These are phyloP conservation scores for Cataglyphis hispanica DNA, from an alignment of 1,140 invertebrate species.

Conservation along the genomic window DNA sequence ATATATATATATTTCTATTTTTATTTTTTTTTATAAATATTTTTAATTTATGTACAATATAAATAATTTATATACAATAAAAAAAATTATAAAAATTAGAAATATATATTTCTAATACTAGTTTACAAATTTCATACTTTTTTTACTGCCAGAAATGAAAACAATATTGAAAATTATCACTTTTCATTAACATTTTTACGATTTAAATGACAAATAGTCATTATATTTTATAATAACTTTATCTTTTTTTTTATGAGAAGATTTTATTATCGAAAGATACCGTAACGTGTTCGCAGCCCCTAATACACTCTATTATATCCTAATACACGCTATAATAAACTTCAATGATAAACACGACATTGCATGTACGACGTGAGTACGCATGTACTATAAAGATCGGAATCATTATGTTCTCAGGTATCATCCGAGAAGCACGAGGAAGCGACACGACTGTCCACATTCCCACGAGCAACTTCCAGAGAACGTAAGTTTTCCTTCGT, in stretches of 20 bases:
- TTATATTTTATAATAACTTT: too few species aligned
- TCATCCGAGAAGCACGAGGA: conserved; percentile 23
- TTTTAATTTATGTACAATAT: too few species aligned
- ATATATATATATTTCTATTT: too few species aligned
- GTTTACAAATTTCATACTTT: too few species aligned
- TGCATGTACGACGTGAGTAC: conserved; percentile 30
- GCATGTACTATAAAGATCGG: conserved; percentile 26
- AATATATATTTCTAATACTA: too few species aligned
- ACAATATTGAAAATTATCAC: not conserved
- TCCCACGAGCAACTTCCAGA: conserved; percentile 44
- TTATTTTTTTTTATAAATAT: too few species aligned
- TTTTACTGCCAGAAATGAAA: too few species aligned
- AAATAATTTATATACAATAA: too few species aligned
- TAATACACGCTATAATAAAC: conserved; percentile 18
- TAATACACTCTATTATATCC: not conserved
- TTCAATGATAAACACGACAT: conserved; percentile 32
- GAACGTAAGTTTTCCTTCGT: conserved; percentile 43
- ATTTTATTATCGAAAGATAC: conserved; percentile 5
- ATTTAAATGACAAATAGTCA: not conserved
- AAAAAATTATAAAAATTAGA: too few species aligned
- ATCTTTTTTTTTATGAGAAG: too few species aligned
- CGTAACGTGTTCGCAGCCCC: not conserved
- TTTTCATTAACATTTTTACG: not conserved
- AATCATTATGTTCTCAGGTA: conserved; percentile 29
- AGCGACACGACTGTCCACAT: conserved; percentile 12